phyloP scores from a whole-genome alignment of 2,888 invertebrate species.

The Microctonus aethiopoides region DNA sequence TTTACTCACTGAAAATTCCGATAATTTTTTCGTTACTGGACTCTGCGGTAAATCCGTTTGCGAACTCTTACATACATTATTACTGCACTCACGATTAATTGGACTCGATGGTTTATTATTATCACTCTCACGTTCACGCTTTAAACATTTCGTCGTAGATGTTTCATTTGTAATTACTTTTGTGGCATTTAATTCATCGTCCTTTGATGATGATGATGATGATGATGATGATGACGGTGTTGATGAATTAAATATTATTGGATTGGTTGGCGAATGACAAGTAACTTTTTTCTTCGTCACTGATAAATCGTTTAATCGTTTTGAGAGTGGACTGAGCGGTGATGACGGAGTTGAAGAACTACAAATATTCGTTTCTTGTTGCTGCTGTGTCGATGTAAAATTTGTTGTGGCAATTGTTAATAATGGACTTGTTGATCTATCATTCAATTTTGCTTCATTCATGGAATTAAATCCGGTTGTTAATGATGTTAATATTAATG shows the following conservation, averaged over 20 bases:
- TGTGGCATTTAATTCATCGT: not conserved
- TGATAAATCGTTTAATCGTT: constrained; percentile 40
- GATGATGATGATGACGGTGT: not conserved
- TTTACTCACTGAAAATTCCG: constrained; percentile 55
- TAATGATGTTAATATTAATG: constrained; percentile 17
- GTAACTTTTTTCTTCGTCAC: constrained; percentile 34
- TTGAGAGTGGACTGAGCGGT: constrained; percentile 41
- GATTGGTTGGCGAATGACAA: constrained; percentile 38
- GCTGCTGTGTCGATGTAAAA: not conserved
- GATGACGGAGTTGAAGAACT: constrained; percentile 4
- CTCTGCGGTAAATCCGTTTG: constrained; percentile 43
- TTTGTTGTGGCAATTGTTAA: not conserved
- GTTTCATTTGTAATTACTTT: constrained; percentile 19
- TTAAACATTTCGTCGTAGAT: constrained; percentile 10
- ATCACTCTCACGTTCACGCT: constrained; percentile 29
- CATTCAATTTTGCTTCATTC: constrained; percentile 12
- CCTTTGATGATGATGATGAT: not conserved
- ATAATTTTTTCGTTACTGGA: constrained; percentile 56
- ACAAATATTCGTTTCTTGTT: not conserved
- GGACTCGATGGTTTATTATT: constrained; percentile 13
- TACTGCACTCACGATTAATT: not conserved
- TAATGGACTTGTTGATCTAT: constrained; percentile 14
- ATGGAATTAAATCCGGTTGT: constrained; percentile 21
- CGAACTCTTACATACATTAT: not conserved
- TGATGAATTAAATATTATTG: constrained; percentile 28